A percentile compares a stretch with the other conserved stretches of the same genome.
Conservation (phyloP, 2,888 invertebrate genomes). For the Trachelus tabidus region DNA sequence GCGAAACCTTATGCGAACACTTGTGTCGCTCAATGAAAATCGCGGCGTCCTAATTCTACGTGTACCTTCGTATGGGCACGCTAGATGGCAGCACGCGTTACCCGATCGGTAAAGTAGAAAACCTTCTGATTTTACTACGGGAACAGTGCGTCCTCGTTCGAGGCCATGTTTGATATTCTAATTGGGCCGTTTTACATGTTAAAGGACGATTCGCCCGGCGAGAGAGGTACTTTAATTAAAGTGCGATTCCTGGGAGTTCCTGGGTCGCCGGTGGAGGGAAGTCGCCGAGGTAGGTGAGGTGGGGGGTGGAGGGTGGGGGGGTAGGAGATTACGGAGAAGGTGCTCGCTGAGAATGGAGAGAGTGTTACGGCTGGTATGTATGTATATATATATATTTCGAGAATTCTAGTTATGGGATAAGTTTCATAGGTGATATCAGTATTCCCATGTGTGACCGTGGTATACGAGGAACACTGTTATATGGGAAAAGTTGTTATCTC, state of each 20-base stretch:
- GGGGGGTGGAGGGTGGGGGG: too few species aligned
- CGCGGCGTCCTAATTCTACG: not conserved
- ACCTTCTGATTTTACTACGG: not conserved
- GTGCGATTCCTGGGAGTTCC: conserved; percentile 8
- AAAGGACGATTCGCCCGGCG: conserved; percentile 46
- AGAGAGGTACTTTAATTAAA: conserved; percentile 47
- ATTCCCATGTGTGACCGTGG: not conserved
- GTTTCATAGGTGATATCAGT: not conserved
- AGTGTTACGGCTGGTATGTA: conserved; percentile 5
- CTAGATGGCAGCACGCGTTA: not conserved
- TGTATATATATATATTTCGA: not conserved
- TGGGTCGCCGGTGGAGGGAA: not conserved
- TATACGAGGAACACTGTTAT: not conserved
- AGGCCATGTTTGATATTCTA: conserved; percentile 57
- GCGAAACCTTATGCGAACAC: not conserved
- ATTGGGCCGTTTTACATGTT: conserved; percentile 54
- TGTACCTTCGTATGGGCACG: not conserved
- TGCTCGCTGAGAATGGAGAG: conserved; percentile 18
- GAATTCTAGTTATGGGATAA: not conserved
- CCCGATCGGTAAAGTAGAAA: not conserved
- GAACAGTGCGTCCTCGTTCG: conserved; percentile 18
- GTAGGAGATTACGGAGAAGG: conserved; percentile 12
- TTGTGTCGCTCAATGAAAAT: not conserved
- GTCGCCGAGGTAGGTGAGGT: not conserved
- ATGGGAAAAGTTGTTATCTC: not conserved